Evolutionary conservation across 2,113 vertebrate species (phyloP).

Genomic region (Macquaria ambigua): DNA sequence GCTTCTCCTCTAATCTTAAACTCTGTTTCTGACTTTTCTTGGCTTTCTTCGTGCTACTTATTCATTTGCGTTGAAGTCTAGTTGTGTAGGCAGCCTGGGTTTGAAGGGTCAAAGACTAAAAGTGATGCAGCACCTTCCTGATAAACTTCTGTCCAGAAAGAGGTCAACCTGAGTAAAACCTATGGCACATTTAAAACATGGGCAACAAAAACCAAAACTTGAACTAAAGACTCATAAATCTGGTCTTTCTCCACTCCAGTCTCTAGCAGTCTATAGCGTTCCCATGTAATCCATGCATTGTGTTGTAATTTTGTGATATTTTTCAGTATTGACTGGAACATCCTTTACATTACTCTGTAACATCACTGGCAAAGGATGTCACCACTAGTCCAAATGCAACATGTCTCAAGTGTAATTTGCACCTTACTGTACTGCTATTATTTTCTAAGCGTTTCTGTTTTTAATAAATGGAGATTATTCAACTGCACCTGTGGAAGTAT

Average conservation of each 20-base stretch:
- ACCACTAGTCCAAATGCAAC: slow-evolving; percentile 63
- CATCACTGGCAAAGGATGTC: slow-evolving; percentile 53
- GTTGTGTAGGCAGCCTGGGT: slow-evolving; percentile 31
- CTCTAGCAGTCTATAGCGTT: slow-evolving; percentile 61
- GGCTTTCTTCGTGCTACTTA: slow-evolving; percentile 14
- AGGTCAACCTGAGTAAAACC: slow-evolving; percentile 5
- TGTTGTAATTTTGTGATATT: slow-evolving; percentile 62
- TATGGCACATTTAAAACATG: slow-evolving; percentile 34
- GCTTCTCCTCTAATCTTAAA: slow-evolving; percentile 29
- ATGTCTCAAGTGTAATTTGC: slow-evolving; percentile 74
- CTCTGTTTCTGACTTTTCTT: not conserved
- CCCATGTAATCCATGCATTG: slow-evolving; percentile 51
- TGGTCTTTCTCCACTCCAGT: slow-evolving; percentile 32
- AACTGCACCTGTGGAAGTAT: slow-evolving; percentile 39
- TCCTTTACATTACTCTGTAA: slow-evolving; percentile 42
- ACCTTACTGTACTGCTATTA: slow-evolving; percentile 81
- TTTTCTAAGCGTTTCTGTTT: slow-evolving; percentile 81
- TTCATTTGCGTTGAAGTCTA: slow-evolving; percentile 30
- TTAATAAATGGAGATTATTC: slow-evolving; percentile 81
- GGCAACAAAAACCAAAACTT: slow-evolving; percentile 51
- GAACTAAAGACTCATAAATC: slow-evolving; percentile 32
- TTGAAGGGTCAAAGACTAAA: not conserved
- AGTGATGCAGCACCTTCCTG: not conserved
- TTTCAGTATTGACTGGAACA: slow-evolving; percentile 56
- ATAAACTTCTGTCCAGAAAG: slow-evolving; percentile 25